Percentiles rank a stretch among this genome's conserved stretches.
These are phyloP conservation scores for Labia minor DNA, from an alignment of 2,888 invertebrate genomes.

Conservation along the genomic window DNA sequence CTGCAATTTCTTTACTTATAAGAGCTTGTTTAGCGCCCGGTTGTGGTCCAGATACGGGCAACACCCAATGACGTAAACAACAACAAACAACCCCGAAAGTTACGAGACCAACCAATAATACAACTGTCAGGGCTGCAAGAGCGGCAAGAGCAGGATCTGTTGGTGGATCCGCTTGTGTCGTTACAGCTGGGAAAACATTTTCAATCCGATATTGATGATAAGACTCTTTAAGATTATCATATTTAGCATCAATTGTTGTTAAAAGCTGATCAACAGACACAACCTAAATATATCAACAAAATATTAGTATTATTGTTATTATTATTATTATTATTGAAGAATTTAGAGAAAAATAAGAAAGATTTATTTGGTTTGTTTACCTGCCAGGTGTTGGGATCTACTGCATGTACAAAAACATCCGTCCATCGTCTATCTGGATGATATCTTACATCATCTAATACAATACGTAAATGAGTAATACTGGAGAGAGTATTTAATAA, in stretches of 20 bases:
- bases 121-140: slow-evolving; percentile 71
- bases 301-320: too few species aligned
- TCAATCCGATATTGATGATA: slow-evolving; percentile 15
- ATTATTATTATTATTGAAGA: too few species aligned
- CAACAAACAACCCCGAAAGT: slow-evolving; percentile 80
- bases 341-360: background rate
- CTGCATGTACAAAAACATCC: background rate
- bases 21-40: slow-evolving; percentile 56
- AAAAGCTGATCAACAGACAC: slow-evolving; percentile 41
- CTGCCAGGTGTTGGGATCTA: background rate
- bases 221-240: slow-evolving; percentile 62
- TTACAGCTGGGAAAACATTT: slow-evolving; percentile 45
- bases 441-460: slow-evolving; percentile 66
- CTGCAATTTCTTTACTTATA: slow-evolving; percentile 70
- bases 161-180: slow-evolving; percentile 55
- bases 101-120: slow-evolving; percentile 73
- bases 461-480: slow-evolving; percentile 65
- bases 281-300: background rate
- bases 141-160: slow-evolving; percentile 81
- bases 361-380: background rate
- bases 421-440: slow-evolving; percentile 36
- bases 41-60: slow-evolving; percentile 18
- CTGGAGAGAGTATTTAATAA: slow-evolving; percentile 61
- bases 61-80: slow-evolving; percentile 72
- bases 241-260: slow-evolving; percentile 71